A percentile compares a stretch with the other conserved stretches of the same genome.
phyloP scores from a whole-genome alignment of 2,113 vertebrate genomes.

The Marmota flaviventris region DNA sequence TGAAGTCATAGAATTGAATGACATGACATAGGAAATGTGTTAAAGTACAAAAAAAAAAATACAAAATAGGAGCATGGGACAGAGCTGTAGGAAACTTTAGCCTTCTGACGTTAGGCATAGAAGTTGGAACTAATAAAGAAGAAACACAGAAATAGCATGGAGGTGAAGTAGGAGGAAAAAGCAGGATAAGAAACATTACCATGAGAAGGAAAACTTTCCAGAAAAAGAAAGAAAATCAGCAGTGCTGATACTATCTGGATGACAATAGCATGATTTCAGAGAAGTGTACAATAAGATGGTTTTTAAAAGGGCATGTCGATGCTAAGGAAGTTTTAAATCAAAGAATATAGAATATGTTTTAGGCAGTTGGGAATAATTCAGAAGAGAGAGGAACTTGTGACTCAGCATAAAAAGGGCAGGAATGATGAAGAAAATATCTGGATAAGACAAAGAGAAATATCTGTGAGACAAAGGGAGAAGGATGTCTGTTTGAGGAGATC shows the following conservation, averaged over 20 bases:
- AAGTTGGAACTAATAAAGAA: background rate
- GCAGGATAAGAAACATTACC: background rate
- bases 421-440: background rate
- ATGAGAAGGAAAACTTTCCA: background rate
- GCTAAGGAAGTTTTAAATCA: background rate
- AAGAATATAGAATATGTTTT: background rate
- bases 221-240: background rate
- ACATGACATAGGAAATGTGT: background rate
- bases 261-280: background rate
- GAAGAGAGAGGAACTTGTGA: background rate
- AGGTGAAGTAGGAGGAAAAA: background rate
- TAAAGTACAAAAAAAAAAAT: background rate
- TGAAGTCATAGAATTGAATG: background rate
- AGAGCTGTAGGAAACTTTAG: background rate
- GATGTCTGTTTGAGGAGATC: background rate
- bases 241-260: background rate
- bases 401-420: background rate
- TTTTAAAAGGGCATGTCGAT: background rate
- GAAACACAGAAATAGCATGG: background rate
- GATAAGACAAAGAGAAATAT: background rate
- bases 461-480: background rate
- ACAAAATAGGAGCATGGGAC: background rate
- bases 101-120: background rate
- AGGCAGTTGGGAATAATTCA: background rate
- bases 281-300: background rate